phyloP scores from a whole-genome alignment of 2,113 vertebrate genomes.

The Aythya baeri region DNA sequence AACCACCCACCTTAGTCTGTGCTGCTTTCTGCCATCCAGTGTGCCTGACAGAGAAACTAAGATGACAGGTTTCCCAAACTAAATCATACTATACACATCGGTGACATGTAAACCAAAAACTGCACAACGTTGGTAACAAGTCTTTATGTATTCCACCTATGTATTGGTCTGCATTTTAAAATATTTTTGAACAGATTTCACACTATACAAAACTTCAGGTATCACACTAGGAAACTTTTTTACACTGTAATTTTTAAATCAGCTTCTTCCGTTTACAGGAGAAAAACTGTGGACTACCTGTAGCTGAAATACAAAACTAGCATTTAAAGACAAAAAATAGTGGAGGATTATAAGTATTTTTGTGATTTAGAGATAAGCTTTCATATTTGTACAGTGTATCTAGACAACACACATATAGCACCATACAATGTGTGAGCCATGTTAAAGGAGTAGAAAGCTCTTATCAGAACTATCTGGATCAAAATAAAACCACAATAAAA shows the following conservation, averaged over 20 bases:
- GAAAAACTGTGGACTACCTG: neutral
- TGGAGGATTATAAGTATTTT: neutral
- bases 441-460: neutral
- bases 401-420: neutral
- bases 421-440: neutral
- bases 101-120: neutral
- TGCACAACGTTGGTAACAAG: neutral
- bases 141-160: neutral
- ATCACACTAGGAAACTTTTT: neutral
- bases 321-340: neutral
- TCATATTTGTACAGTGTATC: neutral
- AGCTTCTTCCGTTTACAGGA: neutral
- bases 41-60: neutral
- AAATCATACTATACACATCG: neutral
- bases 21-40: neutral
- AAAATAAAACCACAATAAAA: neutral
- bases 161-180: neutral
- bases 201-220: neutral
- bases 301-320: neutral
- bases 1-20: neutral
- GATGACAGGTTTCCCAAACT: neutral
- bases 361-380: neutral
- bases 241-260: neutral
- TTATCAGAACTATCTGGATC: neutral
- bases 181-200: neutral